Evolutionary conservation across 1,140 invertebrate species (phyloP), one percentile per base, ranked within the genome.

Genomic region (Zaprionus ghesquierei): DNA sequence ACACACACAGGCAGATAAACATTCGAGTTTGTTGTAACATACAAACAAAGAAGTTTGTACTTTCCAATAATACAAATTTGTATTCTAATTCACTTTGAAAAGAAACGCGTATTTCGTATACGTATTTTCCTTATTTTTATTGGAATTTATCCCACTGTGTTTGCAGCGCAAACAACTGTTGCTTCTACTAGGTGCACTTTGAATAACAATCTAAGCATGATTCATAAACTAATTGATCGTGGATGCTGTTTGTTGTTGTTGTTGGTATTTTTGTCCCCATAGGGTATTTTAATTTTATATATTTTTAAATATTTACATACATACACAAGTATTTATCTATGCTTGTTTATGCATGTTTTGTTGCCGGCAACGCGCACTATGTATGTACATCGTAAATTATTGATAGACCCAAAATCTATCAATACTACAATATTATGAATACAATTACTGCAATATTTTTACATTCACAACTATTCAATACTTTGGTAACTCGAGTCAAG

Each of bases 31-130:
- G 46, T 44, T 56, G 22, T 44, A 50, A 64, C 68, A 70, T 51
- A 64, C 68, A 70, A 56, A 51, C 38, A 64, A 53, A 15, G 41
- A 64, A 56, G 51, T 70, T 65, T 59, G 33, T 66, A 71, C 69
- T 71, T 71, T 71, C 62, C 53, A 71, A 71, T 71, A 71, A 50
- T 31, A 46, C 18, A 38, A 66, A 50, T 66, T 50, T 44, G 20
- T 18, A 58, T 60, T 72, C 63, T 72, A 68, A 54, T 60, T 55
- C 2, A 18, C 23, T 15, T 63, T 54, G 56, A 23, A 68, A 53
- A 35, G 33, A 51, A 62, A 60, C 53, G 58, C 38, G 49, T 38
- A 58, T 56, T 38, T 51, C 13, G 61, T 54, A 61, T 69, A 49
- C 50, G 54, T 60, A 15, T 18, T 59, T 15, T 33, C 31, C 15